A percentile compares a stretch with the other conserved stretches of the same genome.
Conservation (phyloP, 2,797 vertebrate genomes). For the Numenius phaeopus region DNA sequence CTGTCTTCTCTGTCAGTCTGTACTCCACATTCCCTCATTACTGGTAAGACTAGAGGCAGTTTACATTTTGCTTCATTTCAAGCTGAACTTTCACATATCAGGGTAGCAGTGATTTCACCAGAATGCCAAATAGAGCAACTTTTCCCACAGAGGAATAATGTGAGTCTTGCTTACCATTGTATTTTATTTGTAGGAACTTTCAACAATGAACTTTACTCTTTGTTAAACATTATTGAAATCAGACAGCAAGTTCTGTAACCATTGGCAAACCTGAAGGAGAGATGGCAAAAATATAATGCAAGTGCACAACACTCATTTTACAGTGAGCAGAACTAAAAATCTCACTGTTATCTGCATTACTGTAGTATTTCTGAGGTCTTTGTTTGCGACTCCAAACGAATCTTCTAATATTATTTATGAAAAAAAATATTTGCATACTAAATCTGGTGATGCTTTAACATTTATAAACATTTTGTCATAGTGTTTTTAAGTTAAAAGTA, state of each 20-base stretch:
- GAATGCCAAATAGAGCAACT: rapidly evolving
- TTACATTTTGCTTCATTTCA: background rate
- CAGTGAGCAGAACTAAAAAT: background rate
- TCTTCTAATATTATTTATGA: background rate
- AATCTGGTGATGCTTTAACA: background rate
- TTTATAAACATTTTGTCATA: background rate
- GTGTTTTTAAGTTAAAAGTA: conserved; percentile 9
- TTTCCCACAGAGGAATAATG: background rate
- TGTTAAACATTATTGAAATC: background rate
- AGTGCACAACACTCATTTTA: background rate
- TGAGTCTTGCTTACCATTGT: background rate
- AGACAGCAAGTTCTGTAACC: background rate
- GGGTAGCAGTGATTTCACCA: background rate
- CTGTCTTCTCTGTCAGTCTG: background rate
- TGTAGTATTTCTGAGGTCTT: background rate
- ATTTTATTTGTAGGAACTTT: background rate
- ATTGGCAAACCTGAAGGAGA: background rate
- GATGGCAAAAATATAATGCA: background rate
- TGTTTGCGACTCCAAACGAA: background rate
- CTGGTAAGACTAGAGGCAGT: background rate
- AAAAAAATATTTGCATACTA: background rate
- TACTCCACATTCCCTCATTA: background rate
- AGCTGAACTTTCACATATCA: background rate
- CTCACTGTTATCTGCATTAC: background rate
- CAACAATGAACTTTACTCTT: background rate